A percentile compares a stretch with the other conserved stretches of the same genome.
phyloP scores from a whole-genome alignment of 2,113 vertebrate species.

The Ranitomeya variabilis region DNA sequence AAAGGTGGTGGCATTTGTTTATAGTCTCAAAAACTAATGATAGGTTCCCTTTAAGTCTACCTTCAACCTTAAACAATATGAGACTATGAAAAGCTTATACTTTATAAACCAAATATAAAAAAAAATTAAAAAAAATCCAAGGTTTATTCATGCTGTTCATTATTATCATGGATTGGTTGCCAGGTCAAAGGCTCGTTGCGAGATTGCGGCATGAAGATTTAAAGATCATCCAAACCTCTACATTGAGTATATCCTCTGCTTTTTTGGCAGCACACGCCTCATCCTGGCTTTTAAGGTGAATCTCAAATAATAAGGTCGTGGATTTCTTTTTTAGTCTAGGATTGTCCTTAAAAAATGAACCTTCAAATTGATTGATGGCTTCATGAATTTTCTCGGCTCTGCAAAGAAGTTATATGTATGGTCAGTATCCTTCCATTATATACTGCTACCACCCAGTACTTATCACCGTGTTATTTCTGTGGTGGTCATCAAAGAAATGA shows the following conservation, averaged over 20 bases:
- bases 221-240: conserved; percentile 94
- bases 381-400: conserved; percentile 95
- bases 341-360: conserved; percentile 96
- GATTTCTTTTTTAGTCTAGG: conserved; percentile 94
- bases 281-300: conserved; percentile 85
- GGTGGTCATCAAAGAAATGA: too few species aligned
- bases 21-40: too few species aligned
- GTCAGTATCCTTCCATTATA: too few species aligned
- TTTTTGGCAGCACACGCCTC: conserved; percentile 81
- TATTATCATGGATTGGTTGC: conserved; percentile 28
- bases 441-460: too few species aligned
- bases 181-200: conserved; percentile 78
- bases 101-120: too few species aligned
- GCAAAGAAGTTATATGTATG: conserved; percentile 64
- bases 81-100: too few species aligned
- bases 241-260: conserved; percentile 83
- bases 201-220: conserved; percentile 91
- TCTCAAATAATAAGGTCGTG: conserved; percentile 91
- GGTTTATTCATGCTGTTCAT: background rate
- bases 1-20: too few species aligned
- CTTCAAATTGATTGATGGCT: conserved; percentile 96
- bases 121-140: too few species aligned
- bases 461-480: too few species aligned
- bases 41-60: too few species aligned
- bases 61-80: too few species aligned